A percentile compares a stretch with the other conserved stretches of the same genome.
These are phyloP conservation scores for Pavo muticus DNA, from an alignment of 2,113 vertebrate genomes.

Conservation along the genomic window DNA sequence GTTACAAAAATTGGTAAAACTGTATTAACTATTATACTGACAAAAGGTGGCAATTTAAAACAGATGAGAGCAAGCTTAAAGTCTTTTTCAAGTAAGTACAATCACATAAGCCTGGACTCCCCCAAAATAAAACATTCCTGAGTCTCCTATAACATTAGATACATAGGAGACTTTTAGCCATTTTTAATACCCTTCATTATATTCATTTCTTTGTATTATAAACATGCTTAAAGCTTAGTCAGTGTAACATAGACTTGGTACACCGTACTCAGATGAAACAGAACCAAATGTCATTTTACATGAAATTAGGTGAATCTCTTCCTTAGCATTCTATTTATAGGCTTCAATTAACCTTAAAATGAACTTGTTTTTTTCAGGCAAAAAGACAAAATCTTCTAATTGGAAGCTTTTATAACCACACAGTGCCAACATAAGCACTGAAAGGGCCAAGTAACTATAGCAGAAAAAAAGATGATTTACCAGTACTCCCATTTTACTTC, in stretches of 20 bases:
- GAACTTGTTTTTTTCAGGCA: neutral
- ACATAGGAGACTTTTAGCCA: neutral
- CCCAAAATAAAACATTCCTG: neutral
- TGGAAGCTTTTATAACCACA: conserved; percentile 3
- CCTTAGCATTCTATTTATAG: neutral
- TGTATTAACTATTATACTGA: neutral
- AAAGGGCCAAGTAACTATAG: neutral
- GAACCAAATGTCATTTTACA: neutral
- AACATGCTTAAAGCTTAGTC: neutral
- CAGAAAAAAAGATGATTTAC: neutral
- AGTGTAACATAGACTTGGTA: neutral
- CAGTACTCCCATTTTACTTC: neutral
- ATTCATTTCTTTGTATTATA: neutral
- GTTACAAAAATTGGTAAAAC: neutral
- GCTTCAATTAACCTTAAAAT: conserved; percentile 23
- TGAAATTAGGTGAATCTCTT: neutral
- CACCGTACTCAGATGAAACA: neutral
- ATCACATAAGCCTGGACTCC: neutral
- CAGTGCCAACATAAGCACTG: conserved; percentile 7
- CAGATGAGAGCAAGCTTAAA: neutral
- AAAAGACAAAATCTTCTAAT: neutral
- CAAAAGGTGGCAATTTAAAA: neutral
- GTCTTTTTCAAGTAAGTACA: neutral
- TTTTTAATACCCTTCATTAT: neutral
- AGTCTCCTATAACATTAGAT: neutral